Conservation (phyloP, 2,797 vertebrate species). For the Ambastaia sidthimunki region DNA sequence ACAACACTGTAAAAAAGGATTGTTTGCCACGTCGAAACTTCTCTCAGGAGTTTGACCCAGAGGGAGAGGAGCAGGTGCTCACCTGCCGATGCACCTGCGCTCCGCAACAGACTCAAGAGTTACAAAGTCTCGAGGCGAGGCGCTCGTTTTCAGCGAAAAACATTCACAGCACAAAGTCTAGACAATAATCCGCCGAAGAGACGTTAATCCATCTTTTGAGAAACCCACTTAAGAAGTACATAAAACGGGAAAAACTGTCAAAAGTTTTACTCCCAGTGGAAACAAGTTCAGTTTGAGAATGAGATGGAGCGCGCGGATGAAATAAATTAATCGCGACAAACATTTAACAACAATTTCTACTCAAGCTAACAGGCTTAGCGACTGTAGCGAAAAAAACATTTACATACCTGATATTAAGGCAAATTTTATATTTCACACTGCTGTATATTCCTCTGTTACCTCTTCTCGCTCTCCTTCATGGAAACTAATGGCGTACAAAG, state of each 20-base stretch:
- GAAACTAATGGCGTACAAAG: not conserved
- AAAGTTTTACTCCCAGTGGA: not conserved
- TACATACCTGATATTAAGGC: constrained; percentile 36
- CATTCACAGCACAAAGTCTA: not conserved
- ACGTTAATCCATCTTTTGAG: constrained; percentile 23
- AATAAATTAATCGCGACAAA: not conserved
- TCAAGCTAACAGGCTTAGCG: constrained; percentile 53
- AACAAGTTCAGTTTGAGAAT: not conserved
- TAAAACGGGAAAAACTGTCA: not conserved
- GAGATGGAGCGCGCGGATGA: not conserved
- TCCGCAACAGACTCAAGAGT: not conserved
- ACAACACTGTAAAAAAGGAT: constrained; percentile 11
- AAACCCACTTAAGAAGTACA: not conserved
- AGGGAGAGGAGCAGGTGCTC: constrained; percentile 31
- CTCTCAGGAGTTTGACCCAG: constrained; percentile 6
- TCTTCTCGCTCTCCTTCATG: constrained; percentile 23
- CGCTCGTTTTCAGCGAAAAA: constrained; percentile 7
- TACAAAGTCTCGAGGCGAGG: not conserved
- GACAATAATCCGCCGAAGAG: constrained; percentile 11
- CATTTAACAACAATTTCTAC: constrained; percentile 22
- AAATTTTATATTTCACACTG: constrained; percentile 18
- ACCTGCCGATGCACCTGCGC: constrained; percentile 36
- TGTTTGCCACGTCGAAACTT: constrained; percentile 26
- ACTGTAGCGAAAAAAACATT: not conserved
- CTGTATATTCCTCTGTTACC: not conserved